Evolutionary conservation across 1,140 invertebrate genomes (phyloP), one percentile per base, ranked within the genome.

Genomic region (Camponotus pennsylvanicus): DNA sequence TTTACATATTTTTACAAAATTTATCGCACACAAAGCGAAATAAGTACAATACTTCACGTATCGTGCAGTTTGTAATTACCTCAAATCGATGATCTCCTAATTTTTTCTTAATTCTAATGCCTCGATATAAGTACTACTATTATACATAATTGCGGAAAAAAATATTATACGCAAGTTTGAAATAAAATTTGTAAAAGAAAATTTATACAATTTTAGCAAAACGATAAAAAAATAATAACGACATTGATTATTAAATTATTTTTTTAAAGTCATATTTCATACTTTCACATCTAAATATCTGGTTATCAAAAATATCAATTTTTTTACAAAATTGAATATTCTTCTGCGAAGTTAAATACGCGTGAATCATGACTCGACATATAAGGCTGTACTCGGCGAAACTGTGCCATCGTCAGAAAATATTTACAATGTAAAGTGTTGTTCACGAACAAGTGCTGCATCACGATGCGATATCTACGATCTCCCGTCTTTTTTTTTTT

Each of bases 361-460:
- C 49, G 15, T 52, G n/a, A 64, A 45, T 64, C 42, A 8, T 15
- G 42, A 63, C 9, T 45, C 40, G 2, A 13, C 40, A 11, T 40
- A 32, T 55, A 79, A 21, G 27, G 34, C 34, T 45, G 13, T 11
- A 8, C 18, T 15, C 8, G 21, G n/a, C 66, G 15, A 42, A 59
- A 61, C 21, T 40, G 13, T 52, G n/a, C 9, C 63, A n/a, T 21
- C 42, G n/a, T 37, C 64, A 18, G n/a, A 52, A 49, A 67, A 79
- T 52, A 67, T 79, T 67, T 79, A 79, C 13, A 69, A 79, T 42
- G 75, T 21, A 49, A 79, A 79, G 11, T 55, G 34, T 69, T 34
- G n/a, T 21, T 69, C 63, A n/a, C n/a, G 13, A 37, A 79, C n/a
- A 79, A 79, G n/a, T 69, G 45, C 45, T 37, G 34, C 34, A 49